phyloP scores from a whole-genome alignment of 2,113 vertebrate genomes.

The Coracopsis vasa region DNA sequence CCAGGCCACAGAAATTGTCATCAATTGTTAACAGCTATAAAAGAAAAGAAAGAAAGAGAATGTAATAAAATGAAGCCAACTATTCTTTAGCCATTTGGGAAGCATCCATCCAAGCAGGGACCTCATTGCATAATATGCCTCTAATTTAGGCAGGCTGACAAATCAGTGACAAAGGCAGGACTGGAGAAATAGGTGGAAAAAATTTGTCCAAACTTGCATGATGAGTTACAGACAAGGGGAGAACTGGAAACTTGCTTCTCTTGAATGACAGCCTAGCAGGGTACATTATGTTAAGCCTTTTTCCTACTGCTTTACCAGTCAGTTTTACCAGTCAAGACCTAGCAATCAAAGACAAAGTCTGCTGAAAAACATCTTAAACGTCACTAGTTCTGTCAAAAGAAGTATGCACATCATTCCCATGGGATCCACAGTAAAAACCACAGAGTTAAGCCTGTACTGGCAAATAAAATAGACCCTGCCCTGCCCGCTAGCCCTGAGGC shows the following conservation, averaged over 20 bases:
- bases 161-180: not conserved
- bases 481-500: fast-evolving
- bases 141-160: not conserved
- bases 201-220: not conserved
- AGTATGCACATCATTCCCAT: not conserved
- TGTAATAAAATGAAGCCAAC: not conserved
- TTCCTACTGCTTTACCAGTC: slow-evolving; percentile 34
- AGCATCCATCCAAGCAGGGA: not conserved
- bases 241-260: not conserved
- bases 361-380: not conserved
- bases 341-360: not conserved
- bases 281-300: slow-evolving; percentile 12
- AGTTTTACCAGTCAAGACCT: not conserved
- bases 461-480: not conserved
- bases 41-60: not conserved
- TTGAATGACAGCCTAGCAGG: slow-evolving; percentile 24
- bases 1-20: slow-evolving; percentile 97
- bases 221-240: not conserved
- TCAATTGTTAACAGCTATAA: slow-evolving; percentile 93
- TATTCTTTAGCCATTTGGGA: not conserved
- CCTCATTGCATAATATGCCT: not conserved
- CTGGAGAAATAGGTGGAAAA: not conserved
- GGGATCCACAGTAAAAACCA: not conserved
- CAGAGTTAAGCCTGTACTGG: not conserved
- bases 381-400: not conserved